These are phyloP conservation scores for Carposina sasakii DNA, from an alignment of 1,140 invertebrate genomes.

Conservation along the genomic window DNA sequence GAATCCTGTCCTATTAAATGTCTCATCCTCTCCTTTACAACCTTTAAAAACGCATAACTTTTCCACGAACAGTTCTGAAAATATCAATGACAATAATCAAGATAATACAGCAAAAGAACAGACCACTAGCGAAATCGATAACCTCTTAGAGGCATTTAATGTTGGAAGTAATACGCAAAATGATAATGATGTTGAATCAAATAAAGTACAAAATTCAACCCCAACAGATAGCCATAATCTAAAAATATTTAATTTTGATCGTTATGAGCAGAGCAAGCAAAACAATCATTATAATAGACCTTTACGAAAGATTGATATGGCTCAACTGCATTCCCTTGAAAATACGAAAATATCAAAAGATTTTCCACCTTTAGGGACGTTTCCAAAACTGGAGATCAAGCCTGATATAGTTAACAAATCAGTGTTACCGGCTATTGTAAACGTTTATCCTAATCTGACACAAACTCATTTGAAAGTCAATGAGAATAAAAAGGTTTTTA, in stretches of 20 bases:
- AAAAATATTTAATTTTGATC: slow-evolving; percentile 71
- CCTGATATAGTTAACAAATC: slow-evolving; percentile 27
- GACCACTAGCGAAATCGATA: slow-evolving; percentile 49
- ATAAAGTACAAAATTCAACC: slow-evolving; percentile 29
- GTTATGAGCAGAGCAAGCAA: slow-evolving; percentile 64
- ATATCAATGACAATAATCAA: slow-evolving; percentile 52
- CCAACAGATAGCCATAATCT: slow-evolving; percentile 54
- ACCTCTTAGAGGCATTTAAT: slow-evolving; percentile 47
- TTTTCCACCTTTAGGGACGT: slow-evolving; percentile 37
- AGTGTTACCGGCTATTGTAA: slow-evolving; percentile 47
- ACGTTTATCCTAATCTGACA: slow-evolving; percentile 63
- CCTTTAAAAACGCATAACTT: slow-evolving; percentile 61
- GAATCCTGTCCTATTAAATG: slow-evolving; percentile 58
- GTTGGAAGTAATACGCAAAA: slow-evolving; percentile 31
- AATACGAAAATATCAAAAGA: slow-evolving; percentile 66
- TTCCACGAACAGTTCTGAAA: slow-evolving; percentile 50
- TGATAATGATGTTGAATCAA: slow-evolving; percentile 22
- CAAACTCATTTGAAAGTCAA: slow-evolving; percentile 65
- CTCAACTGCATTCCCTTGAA: slow-evolving; percentile 60
- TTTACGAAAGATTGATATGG: slow-evolving; percentile 62
- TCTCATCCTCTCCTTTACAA: slow-evolving; percentile 58
- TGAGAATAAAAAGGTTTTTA: slow-evolving; percentile 61
- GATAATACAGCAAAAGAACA: slow-evolving; percentile 47
- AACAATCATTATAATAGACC: slow-evolving; percentile 45
- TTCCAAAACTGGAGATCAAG: slow-evolving; percentile 38